Evolutionary conservation across 2,888 invertebrate species (phyloP).

Genomic region (Pseudococcus longispinus): DNA sequence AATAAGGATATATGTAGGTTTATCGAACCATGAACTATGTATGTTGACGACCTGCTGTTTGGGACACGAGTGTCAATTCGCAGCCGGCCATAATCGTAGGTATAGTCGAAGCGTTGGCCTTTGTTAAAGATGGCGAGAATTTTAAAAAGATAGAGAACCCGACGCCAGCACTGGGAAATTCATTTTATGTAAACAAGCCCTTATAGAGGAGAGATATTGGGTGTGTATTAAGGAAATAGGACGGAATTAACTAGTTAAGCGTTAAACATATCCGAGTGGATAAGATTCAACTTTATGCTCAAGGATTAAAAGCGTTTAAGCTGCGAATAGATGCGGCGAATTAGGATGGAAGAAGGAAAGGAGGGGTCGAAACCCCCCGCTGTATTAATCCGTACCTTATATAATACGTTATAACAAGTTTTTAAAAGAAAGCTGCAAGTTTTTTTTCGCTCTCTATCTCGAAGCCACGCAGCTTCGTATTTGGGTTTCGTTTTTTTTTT

Average conservation of each 20-base stretch:
- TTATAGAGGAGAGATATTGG: not conserved
- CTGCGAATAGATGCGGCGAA: not conserved
- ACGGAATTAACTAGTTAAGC: conserved; percentile 23
- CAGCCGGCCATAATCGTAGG: not conserved
- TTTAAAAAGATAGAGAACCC: not conserved
- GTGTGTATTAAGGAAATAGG: conserved; percentile 19
- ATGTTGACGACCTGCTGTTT: not conserved
- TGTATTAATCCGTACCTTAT: not conserved
- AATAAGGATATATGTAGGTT: not conserved
- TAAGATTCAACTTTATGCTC: not conserved
- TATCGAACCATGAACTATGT: not conserved
- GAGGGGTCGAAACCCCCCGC: not conserved
- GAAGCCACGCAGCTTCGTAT: not conserved
- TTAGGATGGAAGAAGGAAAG: not conserved
- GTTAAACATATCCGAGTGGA: conserved; percentile 18
- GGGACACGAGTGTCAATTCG: not conserved
- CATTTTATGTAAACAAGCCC: conserved; percentile 21
- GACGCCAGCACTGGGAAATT: not conserved
- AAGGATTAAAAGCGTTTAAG: not conserved
- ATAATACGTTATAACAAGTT: conserved; percentile 15
- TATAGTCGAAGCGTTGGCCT: not conserved
- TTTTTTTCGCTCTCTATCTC: not conserved
- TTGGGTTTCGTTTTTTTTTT: not conserved
- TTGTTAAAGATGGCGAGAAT: not conserved
- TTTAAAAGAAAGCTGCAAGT: not conserved